Evolutionary conservation across 2,888 invertebrate species (phyloP), one percentile per base, ranked within the genome.

Genomic region (Erynnis tages): DNA sequence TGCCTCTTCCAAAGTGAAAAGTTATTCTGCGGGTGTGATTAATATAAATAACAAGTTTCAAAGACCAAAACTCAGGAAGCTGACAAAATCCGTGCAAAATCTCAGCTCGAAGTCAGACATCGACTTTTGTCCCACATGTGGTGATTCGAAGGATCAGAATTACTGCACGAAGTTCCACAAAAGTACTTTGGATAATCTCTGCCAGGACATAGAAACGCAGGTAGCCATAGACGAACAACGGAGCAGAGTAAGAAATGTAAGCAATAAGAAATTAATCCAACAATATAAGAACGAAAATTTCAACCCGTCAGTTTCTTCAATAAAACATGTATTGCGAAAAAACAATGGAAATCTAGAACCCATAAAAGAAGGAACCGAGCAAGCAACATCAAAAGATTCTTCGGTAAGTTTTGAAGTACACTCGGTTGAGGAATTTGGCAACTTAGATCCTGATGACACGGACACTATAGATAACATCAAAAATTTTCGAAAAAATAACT

Each of bases 401-500:
- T 46, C 54, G 4, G 55, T 59, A 10, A 52, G 73, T 19, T 72
- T 71, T 10, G 61, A 60, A 44, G 62, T 75, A 29, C 63, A 60
- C 10, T 56, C 69, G 0, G 69, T 47, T 1, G 71, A 73, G 2
- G 76, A 73, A 14, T 40, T 65, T 8, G 64, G 65, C 4, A 65
- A 60, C 32, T 41, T 71, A 14, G 71, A 83, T 13, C 54, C 63
- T 17, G 67, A 72, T 5, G 71, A 67, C 37, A 52, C 60, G 0
- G 63, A 74, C 0, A 76, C 62, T 14, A 65, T 83, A 0, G 58
- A 69, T 17, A 61, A 70, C 3, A 45, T 89, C n/a, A 84, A 80
- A 54, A 79, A 86, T 59, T 93, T 92, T 58, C 80, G 93, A 8
- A 74, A 85, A 1, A 77, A 90, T 4, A 91, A 92, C 62, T 93